Conservation (phyloP, 1,140 invertebrate genomes). For the Lucilia sericata region DNA sequence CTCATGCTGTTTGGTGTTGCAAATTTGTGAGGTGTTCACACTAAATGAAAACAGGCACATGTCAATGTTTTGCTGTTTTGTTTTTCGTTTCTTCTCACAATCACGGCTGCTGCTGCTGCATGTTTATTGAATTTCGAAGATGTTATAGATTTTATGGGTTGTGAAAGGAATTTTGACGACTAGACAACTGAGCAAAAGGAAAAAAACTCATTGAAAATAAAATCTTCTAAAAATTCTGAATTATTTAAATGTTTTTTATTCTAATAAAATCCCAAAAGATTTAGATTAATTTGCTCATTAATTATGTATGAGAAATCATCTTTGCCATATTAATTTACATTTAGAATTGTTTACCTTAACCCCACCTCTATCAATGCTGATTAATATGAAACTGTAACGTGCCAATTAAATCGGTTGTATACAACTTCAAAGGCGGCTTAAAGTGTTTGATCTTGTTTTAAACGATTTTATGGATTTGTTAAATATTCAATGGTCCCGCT, state of each 20-base stretch:
- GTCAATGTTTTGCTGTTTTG: conserved; percentile 24
- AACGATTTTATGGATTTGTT: conserved; percentile 27
- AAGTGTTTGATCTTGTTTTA: conserved; percentile 34
- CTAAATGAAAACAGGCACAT: conserved; percentile 33
- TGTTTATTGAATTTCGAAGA: conserved; percentile 29
- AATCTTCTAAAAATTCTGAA: no score
- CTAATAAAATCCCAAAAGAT: no score
- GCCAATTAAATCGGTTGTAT: neutral
- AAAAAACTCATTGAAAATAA: neutral
- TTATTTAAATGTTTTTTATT: no score
- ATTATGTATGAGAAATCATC: no score
- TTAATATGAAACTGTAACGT: no score
- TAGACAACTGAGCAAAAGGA: neutral
- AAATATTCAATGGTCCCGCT: neutral
- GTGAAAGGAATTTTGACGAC: no score
- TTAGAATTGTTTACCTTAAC: no score
- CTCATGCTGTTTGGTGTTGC: conserved; percentile 39
- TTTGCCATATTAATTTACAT: no score
- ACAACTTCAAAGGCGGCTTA: neutral
- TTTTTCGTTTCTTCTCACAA: neutral
- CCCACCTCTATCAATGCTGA: no score
- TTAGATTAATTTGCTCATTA: no score
- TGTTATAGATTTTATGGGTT: conserved; percentile 17
- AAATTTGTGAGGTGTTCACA: conserved; percentile 42
- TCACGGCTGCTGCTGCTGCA: neutral